phyloP scores from a whole-genome alignment of 2,797 vertebrate species.

The Coccyzus lansbergi region DNA sequence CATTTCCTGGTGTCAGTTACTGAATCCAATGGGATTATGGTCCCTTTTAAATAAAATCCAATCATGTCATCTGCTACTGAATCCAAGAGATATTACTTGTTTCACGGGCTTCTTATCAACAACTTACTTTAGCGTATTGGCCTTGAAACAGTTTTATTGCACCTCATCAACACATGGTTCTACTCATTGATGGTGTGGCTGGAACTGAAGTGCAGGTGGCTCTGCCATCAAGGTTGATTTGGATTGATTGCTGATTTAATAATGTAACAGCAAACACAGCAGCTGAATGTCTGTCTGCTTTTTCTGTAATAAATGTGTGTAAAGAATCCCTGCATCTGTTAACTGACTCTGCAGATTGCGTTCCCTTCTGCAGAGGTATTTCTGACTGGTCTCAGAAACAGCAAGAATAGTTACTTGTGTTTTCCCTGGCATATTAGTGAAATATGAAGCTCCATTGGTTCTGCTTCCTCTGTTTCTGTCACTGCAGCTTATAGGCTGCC shows the following conservation, averaged over 20 bases:
- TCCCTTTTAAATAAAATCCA: constrained; percentile 20
- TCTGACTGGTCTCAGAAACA: constrained; percentile 4
- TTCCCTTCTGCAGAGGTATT: neutral
- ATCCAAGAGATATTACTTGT: neutral
- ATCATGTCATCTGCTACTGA: neutral
- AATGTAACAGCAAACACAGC: constrained; percentile 2
- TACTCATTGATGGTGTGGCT: neutral
- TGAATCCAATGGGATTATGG: constrained; percentile 3
- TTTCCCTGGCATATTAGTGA: neutral
- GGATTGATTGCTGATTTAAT: constrained; percentile 29
- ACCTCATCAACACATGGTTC: neutral
- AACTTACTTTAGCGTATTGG: neutral
- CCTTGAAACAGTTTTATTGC: neutral
- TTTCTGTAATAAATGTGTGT: constrained; percentile 1
- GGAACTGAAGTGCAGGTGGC: neutral
- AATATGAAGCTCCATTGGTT: neutral
- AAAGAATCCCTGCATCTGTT: constrained; percentile 25
- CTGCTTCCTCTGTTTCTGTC: constrained; percentile 19
- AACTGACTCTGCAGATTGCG: neutral
- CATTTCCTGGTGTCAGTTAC: constrained; percentile 38
- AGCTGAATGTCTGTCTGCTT: neutral
- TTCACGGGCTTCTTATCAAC: neutral
- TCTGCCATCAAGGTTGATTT: constrained; percentile 5
- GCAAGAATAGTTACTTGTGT: neutral
- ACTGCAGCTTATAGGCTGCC: neutral